Base-by-base conservation (phyloP, 2,797 vertebrate species). In the Anguilla obscura region DNA sequence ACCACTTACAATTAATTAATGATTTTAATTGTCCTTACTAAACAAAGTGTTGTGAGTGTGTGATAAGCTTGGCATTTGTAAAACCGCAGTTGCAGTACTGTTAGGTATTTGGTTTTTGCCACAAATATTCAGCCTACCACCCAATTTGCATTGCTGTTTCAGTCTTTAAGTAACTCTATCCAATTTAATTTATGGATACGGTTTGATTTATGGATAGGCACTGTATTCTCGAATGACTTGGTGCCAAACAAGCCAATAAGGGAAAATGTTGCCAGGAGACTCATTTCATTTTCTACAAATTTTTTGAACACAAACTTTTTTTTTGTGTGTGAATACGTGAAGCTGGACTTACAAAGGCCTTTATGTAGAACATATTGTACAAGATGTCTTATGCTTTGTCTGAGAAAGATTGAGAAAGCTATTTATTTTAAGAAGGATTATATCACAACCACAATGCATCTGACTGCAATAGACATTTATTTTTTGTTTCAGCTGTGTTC, bases 401-500 rank as follows among this genome's bases (percentile, higher is more conserved):
- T 89, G 85, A 89, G 89, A 89, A 88, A 60, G 90, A 91, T 91
- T 93, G 91, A 91, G 89, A 93, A 94, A 94, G 92, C 89, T 93
- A 94, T 96, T 95, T 96, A 95, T 96, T 95, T 93, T 91, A 88
- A 89, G 90, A 90, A 90, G 92, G 93, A 94, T 95, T 93, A 91
- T 93, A 92, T 95, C 93, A 92, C 90, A 93, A 95, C 95, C 95
- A 96, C 93, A 88, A 93, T 95, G 95, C 97, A 97, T 96, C 95
- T 94, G 97, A 98, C 97, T 97, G 97, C 97, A 97, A 95, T 95
- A 94, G 88, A 86, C 91, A 92, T 92, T 90, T 90, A 92, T 93
- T 95, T 95, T 91, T 95, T 95, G 94, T 93, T 91, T 94, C 92
- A 93, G 93, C 91, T 91, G 87, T 85, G 85, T 90, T 91, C 92